phyloP scores from a whole-genome alignment of 1,140 invertebrate species.

The Coelopa frigida region DNA sequence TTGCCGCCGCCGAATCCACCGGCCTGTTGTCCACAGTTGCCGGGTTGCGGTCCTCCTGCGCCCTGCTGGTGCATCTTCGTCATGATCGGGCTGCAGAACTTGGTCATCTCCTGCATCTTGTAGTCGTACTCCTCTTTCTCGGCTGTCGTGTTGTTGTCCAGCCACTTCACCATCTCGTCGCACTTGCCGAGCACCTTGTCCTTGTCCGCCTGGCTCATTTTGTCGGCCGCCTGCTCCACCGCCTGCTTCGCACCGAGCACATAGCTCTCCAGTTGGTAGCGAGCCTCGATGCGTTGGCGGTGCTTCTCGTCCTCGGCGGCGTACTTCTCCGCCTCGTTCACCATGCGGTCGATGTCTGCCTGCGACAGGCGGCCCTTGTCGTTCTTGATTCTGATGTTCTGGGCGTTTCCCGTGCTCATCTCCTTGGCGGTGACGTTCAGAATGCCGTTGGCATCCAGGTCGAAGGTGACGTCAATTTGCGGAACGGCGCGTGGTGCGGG shows the following conservation, averaged over 20 bases:
- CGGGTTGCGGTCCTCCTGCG: background rate
- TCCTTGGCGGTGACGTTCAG: slow-evolving; percentile 57
- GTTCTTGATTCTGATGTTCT: slow-evolving; percentile 79
- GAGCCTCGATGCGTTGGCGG: slow-evolving; percentile 54
- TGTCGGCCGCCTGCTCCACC: slow-evolving; percentile 49
- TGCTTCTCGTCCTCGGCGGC: slow-evolving; percentile 59
- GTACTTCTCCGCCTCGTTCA: slow-evolving; percentile 32
- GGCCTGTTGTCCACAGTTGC: slow-evolving; percentile 31
- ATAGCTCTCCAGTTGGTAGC: slow-evolving; percentile 61
- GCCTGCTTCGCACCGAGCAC: slow-evolving; percentile 61
- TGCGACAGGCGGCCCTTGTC: slow-evolving; percentile 74
- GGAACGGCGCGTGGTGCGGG: slow-evolving; percentile 73
- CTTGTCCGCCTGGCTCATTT: slow-evolving; percentile 56
- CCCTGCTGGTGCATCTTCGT: slow-evolving; percentile 47
- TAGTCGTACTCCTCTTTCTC: slow-evolving; percentile 60
- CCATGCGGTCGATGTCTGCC: slow-evolving; percentile 65
- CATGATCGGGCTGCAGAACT: slow-evolving; percentile 52
- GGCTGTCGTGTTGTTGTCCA: slow-evolving; percentile 56
- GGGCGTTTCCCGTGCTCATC: slow-evolving; percentile 50
- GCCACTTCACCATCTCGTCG: slow-evolving; percentile 53
- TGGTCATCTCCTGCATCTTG: slow-evolving; percentile 50
- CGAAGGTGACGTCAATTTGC: slow-evolving; percentile 64
- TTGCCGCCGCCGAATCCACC: slow-evolving; percentile 33
- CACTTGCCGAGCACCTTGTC: slow-evolving; percentile 53
- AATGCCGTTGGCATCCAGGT: slow-evolving; percentile 57